phyloP scores from a whole-genome alignment of 2,797 vertebrate genomes.

The Geotrypetes seraphini region DNA sequence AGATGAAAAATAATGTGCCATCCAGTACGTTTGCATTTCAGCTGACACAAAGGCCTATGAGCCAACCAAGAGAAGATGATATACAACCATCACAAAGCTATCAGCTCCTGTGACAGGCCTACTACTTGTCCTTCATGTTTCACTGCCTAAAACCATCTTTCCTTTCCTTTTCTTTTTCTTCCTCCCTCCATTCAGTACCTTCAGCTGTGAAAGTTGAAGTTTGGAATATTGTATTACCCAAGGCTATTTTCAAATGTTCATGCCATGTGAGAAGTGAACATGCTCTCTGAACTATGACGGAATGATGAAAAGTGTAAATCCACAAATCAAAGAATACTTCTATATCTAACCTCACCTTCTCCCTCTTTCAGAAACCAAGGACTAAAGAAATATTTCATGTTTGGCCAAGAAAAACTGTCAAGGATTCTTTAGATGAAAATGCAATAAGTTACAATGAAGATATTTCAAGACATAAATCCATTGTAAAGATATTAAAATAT shows the following conservation, averaged over 20 bases:
- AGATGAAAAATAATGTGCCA: constrained; percentile 54
- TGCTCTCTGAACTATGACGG: constrained; percentile 22
- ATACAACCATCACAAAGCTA: constrained; percentile 67
- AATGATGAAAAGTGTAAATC: constrained; percentile 27
- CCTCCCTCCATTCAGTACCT: no score
- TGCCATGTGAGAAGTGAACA: constrained; percentile 22
- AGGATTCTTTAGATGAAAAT: constrained; percentile 18
- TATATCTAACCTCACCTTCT: constrained; percentile 6
- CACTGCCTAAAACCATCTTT: constrained; percentile 65
- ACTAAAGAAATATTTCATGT: no score
- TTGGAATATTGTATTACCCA: constrained; percentile 51
- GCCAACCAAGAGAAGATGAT: constrained; percentile 87
- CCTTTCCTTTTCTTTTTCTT: no score
- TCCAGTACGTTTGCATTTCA: constrained; percentile 51
- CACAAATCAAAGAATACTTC: constrained; percentile 11
- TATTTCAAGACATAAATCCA: constrained; percentile 11
- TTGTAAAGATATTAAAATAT: constrained; percentile 24
- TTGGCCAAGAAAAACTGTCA: constrained; percentile 14
- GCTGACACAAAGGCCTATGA: constrained; percentile 54
- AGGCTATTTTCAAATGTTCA: constrained; percentile 55
- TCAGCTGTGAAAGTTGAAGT: constrained; percentile 43
- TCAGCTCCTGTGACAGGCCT: constrained; percentile 74
- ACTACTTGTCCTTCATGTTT: constrained; percentile 79
- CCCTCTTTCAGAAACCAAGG: constrained; percentile 5
- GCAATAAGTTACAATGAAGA: constrained; percentile 4